Conservation (phyloP, 1,140 invertebrate species). For the Drosophila murphyi region DNA sequence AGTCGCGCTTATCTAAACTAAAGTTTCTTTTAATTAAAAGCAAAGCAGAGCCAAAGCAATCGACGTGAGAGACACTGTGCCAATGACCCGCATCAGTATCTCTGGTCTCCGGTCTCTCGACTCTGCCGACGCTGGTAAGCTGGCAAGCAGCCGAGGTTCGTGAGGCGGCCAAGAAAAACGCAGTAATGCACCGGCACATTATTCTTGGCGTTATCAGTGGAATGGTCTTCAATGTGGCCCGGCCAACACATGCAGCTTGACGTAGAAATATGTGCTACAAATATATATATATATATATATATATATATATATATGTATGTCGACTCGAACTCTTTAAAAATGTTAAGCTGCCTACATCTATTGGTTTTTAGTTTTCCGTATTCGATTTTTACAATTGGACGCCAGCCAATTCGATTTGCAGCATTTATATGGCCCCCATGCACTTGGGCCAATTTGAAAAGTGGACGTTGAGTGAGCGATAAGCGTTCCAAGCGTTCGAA, state of each 20-base stretch:
- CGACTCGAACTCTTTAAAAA: slow-evolving; percentile 32
- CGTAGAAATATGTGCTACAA: slow-evolving; percentile 44
- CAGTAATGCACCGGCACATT: slow-evolving; percentile 81
- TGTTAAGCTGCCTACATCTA: slow-evolving; percentile 30
- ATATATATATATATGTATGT: too few species aligned
- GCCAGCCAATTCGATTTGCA: slow-evolving; percentile 39
- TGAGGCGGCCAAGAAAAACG: slow-evolving; percentile 67
- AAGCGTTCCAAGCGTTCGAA: slow-evolving; percentile 25
- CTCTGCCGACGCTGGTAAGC: background rate
- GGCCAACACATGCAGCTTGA: slow-evolving; percentile 29
- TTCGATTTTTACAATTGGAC: slow-evolving; percentile 51
- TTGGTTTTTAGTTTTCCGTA: slow-evolving; percentile 13
- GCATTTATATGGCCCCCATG: slow-evolving; percentile 40
- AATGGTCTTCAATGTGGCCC: slow-evolving; percentile 50
- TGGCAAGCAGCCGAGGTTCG: slow-evolving; percentile 16
- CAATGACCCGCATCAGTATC: slow-evolving; percentile 77
- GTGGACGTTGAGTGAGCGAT: slow-evolving; percentile 31
- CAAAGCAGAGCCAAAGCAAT: slow-evolving; percentile 59
- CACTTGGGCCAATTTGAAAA: slow-evolving; percentile 53
- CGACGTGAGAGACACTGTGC: slow-evolving; percentile 47
- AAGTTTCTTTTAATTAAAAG: slow-evolving; percentile 84
- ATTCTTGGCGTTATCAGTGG: slow-evolving; percentile 78
- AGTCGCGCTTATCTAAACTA: slow-evolving; percentile 69
- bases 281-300: too few species aligned
- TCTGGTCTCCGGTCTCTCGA: background rate